Base-by-base conservation (phyloP, 2,113 vertebrate species). In the Diphyllodes magnificus region DNA sequence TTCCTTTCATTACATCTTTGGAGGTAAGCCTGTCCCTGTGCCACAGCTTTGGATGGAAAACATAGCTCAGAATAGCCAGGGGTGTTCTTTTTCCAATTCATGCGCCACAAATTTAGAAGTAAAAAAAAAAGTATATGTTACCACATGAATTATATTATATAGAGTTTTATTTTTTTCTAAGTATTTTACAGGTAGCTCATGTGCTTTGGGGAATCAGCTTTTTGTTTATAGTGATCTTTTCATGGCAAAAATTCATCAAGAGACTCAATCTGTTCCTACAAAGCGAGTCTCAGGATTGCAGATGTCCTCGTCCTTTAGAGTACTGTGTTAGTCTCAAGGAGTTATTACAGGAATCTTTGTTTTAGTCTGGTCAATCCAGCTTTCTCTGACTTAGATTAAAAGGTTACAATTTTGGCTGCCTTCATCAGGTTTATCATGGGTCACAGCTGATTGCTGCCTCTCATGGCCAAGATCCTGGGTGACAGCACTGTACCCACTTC, bases 241-340 rank as follows among this genome's bases (percentile, higher is more conserved):
- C 37, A 45, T 57, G n/a, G 39, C 63, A 73, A 44, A 86, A 91
- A 49, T 31, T 30, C 47, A 78, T 39, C 0, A 4, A 64, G 72
- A 66, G 19, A 44, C 20, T 82, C 50, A 71, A 9, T 90, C 37
- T 69, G 22, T 80, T 92, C 45, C 66, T 80, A 65, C 28, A 80
- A 49, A 72, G 37, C 0, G 0, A 51, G 40, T 27, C 24, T 82
- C 2, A 4, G 1, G n/a, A 45, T 28, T 68, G 72, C n/a, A 72
- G 47, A 49, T 80, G 39, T 49, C 50, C 13, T 82, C 35, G 39
- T 92, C 57, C 44, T 15, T 57, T 44, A 69, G 20, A 42, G 13
- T 44, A 45, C 65, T 54, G 20, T 50, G 35, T 66, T 92, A 57
- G 10, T 68, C 47, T 70, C 6, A 3, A 83, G 45, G 49, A 86